Evolutionary conservation across 2,113 vertebrate species (phyloP), one percentile per base, ranked within the genome.

Genomic region (Nyctereutes procyonoides): DNA sequence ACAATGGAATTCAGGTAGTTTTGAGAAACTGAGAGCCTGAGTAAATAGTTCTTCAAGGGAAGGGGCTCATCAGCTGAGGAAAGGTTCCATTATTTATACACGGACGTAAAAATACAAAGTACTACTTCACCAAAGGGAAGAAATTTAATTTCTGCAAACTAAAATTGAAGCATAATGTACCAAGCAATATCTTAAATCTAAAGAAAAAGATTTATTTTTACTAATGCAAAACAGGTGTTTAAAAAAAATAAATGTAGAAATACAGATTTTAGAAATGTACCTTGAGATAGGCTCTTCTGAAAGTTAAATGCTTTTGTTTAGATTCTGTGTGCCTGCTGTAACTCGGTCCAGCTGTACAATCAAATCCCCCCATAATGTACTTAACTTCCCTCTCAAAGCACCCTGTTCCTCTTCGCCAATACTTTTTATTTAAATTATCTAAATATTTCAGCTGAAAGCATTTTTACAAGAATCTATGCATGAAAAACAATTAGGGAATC

Each of bases 341-440:
- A 97, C 82, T 95, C 87, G 73, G 96, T 32, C 84, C 96, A 97
- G 97, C 94, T 95, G 94, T 82, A 74, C n/a, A 71, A 95, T 69
- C 94, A 95, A 97, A 94, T 96, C 90, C 30, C 76, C 48, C 96
- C n/a, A 20, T 77, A 90, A 97, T 69, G 65, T 43, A 93, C 67
- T 94, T 82, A 51, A 91, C 73, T 83, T 94, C 32, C 79, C 69
- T 79, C 69, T 93, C 51, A 43, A 80, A 85, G 93, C 69, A 90
- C 80, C 87, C 53, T 24, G 10, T 10, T 80, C 76, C 22, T 81
- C 20, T 93, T 76, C 43, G 48, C 69, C 69, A 87, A 35, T 74
- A 93, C 35, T 95, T 96, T 97, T 94, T 88, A 98, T 90, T 95
- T 96, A 97, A 97, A 97, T 98, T 97, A 96, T 88, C 92, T 95